Base-by-base conservation (phyloP, 2,113 vertebrate genomes). In the Stercorarius parasiticus region DNA sequence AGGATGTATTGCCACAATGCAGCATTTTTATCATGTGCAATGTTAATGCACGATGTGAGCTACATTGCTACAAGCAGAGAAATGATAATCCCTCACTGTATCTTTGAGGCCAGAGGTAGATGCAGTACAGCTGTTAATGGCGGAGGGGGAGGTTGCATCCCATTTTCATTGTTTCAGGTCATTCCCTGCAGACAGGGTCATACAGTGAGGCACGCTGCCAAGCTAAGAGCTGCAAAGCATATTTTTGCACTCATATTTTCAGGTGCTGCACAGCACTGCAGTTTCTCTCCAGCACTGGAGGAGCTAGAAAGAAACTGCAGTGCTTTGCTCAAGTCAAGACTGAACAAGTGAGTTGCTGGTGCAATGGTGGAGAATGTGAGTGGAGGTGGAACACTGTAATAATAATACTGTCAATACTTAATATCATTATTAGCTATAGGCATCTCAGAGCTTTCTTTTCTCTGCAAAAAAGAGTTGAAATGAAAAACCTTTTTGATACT, bases 201-300 rank as follows among this genome's bases (percentile, higher is more conserved):
- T 71, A 40, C 0, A 0, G 25, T 53, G 79, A 55, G 95, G 89
- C 91, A 71, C 6, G 55, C 80, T 96, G 94, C 95, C 96, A 97
- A 45, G 20, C 5, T 1, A 38, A 86, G 72, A 89, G 26, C 91
- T 95, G 91, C 94, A 93, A 86, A 84, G 83, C 80, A 17, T 78
- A 62, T 81, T 71, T 91, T 88, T 4, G 3, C n/a, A 19, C 72
- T 95, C 20, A 5, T 45, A 86, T 77, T 95, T 93, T 81, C 86
- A 86, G 59, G 67, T 86, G 40, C 59, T 95, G 86, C 50, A 64
- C 77, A 91, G 83, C 65, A 55, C 72, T 92, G 94, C 93, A 86
- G 86, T 88, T 96, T 83, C 72, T 90, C 34, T 92, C 42, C 22
- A 47, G 71, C 69, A n/a, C 42, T 55, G 65, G 65, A 82, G 42